Conservation (phyloP, 2,888 invertebrate species). For the Rhagonycha lutea region DNA sequence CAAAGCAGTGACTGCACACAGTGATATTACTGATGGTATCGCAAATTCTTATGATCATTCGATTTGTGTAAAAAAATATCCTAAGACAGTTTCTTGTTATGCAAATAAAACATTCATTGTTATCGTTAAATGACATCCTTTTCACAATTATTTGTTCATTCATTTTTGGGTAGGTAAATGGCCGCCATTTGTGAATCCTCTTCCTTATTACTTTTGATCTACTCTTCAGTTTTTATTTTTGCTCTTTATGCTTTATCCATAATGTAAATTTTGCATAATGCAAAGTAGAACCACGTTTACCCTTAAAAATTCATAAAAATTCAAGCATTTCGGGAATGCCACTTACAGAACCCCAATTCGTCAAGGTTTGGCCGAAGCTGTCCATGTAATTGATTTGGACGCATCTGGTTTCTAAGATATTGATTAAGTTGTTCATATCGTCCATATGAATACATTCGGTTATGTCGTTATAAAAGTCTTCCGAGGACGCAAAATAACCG, state of each 20-base stretch:
- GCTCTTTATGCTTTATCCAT: constrained; percentile 88
- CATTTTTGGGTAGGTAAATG: no score
- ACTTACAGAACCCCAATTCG: constrained; percentile 99
- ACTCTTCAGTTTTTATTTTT: constrained; percentile 54
- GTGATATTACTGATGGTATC: no score
- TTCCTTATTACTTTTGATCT: no score
- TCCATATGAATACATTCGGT: constrained; percentile 97
- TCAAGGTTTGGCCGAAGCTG: constrained; percentile 96
- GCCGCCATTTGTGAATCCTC: constrained; percentile 94
- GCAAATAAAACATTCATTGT: no score
- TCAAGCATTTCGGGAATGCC: constrained; percentile 99
- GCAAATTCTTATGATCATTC: no score
- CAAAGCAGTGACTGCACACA: no score
- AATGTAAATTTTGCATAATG: constrained; percentile 99
- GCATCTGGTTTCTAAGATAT: constrained; percentile 92
- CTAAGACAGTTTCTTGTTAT: no score
- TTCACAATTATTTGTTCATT: no score
- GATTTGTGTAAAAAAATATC: no score
- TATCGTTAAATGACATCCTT: no score
- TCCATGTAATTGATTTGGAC: constrained; percentile 97
- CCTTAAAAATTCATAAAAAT: constrained; percentile 95
- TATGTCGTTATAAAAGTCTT: constrained; percentile 91
- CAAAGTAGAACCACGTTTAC: constrained; percentile 93
- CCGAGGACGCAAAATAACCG: constrained; percentile 76
- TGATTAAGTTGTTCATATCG: constrained; percentile 95